Evolutionary conservation across 2,888 invertebrate genomes (phyloP).

Genomic region (Abrostola triplasia): DNA sequence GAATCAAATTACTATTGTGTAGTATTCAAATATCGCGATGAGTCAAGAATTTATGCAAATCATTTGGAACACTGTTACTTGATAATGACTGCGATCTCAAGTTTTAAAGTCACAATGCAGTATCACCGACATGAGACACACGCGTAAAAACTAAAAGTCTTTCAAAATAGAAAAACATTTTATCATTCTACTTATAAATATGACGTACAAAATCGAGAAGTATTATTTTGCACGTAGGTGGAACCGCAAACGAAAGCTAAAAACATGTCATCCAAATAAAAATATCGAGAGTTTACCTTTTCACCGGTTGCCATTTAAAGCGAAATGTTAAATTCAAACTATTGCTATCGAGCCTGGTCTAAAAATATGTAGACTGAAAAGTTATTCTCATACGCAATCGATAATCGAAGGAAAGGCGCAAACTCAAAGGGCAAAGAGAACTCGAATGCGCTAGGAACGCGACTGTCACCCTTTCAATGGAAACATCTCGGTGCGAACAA

Average conservation of each 20-base stretch:
- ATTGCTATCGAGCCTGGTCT: constrained; percentile 14
- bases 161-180: neutral
- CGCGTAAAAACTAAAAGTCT: neutral
- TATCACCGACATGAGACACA: constrained; percentile 1
- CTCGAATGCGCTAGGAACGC: constrained; percentile 45
- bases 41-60: constrained; percentile 21
- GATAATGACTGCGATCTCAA: neutral
- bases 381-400: constrained; percentile 27
- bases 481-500: constrained; percentile 65
- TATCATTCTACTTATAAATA: constrained; percentile 1
- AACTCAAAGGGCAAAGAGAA: constrained; percentile 46
- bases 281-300: neutral
- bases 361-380: constrained; percentile 30
- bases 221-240: neutral
- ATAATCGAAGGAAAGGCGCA: constrained; percentile 39
- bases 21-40: constrained; percentile 2
- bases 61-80: constrained; percentile 9
- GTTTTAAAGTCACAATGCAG: neutral
- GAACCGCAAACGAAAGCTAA: neutral
- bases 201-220: neutral
- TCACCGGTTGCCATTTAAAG: constrained; percentile 1
- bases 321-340: constrained; percentile 2
- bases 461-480: constrained; percentile 60
- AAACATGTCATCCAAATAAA: neutral
- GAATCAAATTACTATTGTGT: constrained; percentile 6